Evolutionary conservation across 2,113 vertebrate species (phyloP), one percentile per base, ranked within the genome.

Genomic region (Dasyprocta punctata): DNA sequence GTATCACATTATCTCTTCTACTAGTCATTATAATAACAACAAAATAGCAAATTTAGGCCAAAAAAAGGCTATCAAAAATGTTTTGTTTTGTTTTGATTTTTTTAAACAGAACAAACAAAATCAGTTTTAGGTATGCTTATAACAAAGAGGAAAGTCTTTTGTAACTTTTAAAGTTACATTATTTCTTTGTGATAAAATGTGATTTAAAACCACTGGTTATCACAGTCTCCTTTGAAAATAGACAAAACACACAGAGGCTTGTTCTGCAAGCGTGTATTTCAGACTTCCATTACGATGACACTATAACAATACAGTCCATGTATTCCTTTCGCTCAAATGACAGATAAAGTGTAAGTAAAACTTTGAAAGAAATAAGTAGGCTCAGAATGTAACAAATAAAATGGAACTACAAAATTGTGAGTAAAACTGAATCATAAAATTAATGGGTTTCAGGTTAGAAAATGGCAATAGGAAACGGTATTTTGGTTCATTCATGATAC

Each of bases 61-160:
- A 92, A 94, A 91, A 3, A 80, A 92, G 24, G 24, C 30, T 89
- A 58, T 77, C 19, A 90, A 77, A 94, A 97, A 56, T 56, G 69
- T 67, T 77, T 17, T 5, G 5, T 19, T 56, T 56, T 56, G 17
- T 56, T 56, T 19, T 56, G 54, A 56, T 78, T 47, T 69, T 88
- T 81, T 90, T 69, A 17, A 83, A 83, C 75, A 75, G 11, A 69
- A 7, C 19, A 80, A 90, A 93, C 47, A 2, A 80, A 92, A 4
- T 11, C 9, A 92, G 0, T 5, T 67, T 36, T 90, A 63, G 7
- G 2, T 96, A 14, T 87, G 9, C 22, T 92, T 81, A 44, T 0
- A 49, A 85, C 58, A 28, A 28, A 81, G 33, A 84, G 11, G 3
- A 81, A 93, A 58, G 4, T 81, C 58, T 33, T 89, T 91, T 92